Conservation (phyloP, 2,797 vertebrate genomes). For the Malurus splendens region DNA sequence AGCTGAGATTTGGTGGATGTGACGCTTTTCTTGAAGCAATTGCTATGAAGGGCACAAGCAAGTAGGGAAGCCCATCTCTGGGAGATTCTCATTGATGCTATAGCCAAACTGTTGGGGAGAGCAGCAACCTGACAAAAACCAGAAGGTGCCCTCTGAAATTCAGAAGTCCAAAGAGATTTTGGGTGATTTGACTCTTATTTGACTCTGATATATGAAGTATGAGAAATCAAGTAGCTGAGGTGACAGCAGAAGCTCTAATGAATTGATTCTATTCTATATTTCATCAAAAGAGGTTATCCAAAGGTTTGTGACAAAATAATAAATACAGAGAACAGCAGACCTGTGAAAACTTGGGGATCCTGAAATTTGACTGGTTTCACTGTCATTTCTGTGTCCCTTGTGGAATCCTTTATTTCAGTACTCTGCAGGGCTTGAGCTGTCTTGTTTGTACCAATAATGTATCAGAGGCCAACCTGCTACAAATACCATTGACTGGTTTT, state of each 20-base stretch:
- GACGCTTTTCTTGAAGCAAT: background rate
- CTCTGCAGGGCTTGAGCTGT: background rate
- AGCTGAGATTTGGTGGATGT: background rate
- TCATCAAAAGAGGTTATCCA: background rate
- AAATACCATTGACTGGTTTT: background rate
- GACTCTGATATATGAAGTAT: background rate
- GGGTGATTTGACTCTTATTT: background rate
- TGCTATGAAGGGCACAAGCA: background rate
- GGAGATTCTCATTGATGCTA: background rate
- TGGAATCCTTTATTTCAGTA: background rate
- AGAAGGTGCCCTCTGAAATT: background rate
- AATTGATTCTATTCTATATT: background rate
- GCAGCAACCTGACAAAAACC: accelerated
- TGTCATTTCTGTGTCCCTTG: background rate
- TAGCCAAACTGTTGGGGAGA: background rate
- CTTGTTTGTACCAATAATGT: background rate
- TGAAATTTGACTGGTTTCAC: background rate
- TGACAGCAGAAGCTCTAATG: background rate
- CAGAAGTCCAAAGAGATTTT: background rate
- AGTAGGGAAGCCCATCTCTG: background rate
- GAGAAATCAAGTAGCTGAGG: background rate
- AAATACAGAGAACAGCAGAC: background rate
- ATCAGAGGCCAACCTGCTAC: background rate
- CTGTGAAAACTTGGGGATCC: background rate
- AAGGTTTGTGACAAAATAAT: background rate